Conservation (phyloP, 2,888 invertebrate species). For the Mactromeris polynyma region DNA sequence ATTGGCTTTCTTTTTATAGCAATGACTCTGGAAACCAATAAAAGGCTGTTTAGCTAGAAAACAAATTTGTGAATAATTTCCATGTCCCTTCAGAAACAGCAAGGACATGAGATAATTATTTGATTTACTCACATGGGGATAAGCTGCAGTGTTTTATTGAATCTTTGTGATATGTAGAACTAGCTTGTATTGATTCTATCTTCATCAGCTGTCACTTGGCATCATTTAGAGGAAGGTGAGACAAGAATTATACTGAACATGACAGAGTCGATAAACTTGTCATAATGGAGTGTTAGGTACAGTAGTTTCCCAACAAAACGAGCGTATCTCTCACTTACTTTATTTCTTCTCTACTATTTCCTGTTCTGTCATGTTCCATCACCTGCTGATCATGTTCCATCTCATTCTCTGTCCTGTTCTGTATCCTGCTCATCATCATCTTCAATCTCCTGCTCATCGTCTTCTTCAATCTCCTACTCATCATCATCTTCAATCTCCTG, state of each 20-base stretch:
- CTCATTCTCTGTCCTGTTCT: not conserved
- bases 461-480: not conserved
- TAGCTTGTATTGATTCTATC: constrained; percentile 1
- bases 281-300: not conserved
- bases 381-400: too few relatives aligned
- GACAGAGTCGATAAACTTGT: not conserved
- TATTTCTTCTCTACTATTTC: not conserved
- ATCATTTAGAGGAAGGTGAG: not conserved
- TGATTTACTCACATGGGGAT: not conserved
- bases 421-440: not conserved
- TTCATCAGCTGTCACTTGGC: constrained; percentile 1
- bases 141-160: not conserved
- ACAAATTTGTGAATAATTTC: not conserved
- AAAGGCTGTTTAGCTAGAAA: not conserved
- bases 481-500: not conserved
- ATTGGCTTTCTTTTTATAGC: not conserved
- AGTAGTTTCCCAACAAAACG: not conserved
- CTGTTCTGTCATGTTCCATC: not conserved
- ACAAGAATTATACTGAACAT: not conserved
- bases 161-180: not conserved
- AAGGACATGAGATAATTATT: not conserved
- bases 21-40: not conserved
- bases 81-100: not conserved
- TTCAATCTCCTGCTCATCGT: not conserved
- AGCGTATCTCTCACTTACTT: not conserved